These are phyloP conservation scores for Pelobates fuscus DNA, from an alignment of 2,113 vertebrate species.

Conservation along the genomic window DNA sequence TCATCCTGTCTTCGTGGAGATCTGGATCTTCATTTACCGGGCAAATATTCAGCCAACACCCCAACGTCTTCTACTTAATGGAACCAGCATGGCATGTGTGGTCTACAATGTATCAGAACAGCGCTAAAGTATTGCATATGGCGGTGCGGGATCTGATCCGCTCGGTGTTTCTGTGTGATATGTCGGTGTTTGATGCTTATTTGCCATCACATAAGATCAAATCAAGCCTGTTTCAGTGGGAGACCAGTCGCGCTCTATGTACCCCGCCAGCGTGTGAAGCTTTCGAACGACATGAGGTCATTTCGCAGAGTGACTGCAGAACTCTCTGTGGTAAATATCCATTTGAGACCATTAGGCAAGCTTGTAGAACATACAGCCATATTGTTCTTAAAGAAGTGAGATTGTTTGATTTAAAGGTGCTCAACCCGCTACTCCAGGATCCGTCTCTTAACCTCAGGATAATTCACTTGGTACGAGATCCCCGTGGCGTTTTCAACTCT, in stretches of 20 bases:
- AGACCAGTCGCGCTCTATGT: constrained; percentile 85
- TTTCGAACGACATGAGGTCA: constrained; percentile 68
- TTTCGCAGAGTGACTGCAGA: constrained; percentile 64
- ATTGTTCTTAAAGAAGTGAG: constrained; percentile 88
- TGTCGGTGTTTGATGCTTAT: constrained; percentile 82
- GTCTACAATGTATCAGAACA: constrained; percentile 63
- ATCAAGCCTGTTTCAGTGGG: constrained; percentile 87
- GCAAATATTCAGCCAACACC: constrained; percentile 83
- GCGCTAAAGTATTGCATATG: constrained; percentile 61
- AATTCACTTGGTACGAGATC: constrained; percentile 90
- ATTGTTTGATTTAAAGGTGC: constrained; percentile 81
- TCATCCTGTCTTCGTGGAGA: constrained; percentile 81
- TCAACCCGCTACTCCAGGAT: constrained; percentile 84
- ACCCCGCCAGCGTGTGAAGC: constrained; percentile 79
- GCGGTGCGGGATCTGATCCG: constrained; percentile 76
- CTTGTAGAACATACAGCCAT: constrained; percentile 84
- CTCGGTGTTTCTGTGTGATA: constrained; percentile 79
- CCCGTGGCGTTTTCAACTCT: constrained; percentile 81
- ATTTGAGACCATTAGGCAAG: constrained; percentile 69
- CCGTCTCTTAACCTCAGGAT: constrained; percentile 83
- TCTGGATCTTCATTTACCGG: constrained; percentile 82
- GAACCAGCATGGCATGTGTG: constrained; percentile 84
- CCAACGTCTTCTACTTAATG: constrained; percentile 82
- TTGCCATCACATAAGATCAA: constrained; percentile 66
- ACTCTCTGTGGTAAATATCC: constrained; percentile 63